Evolutionary conservation across 2,113 vertebrate genomes (phyloP).

Genomic region (Hyperoodon ampullatus): DNA sequence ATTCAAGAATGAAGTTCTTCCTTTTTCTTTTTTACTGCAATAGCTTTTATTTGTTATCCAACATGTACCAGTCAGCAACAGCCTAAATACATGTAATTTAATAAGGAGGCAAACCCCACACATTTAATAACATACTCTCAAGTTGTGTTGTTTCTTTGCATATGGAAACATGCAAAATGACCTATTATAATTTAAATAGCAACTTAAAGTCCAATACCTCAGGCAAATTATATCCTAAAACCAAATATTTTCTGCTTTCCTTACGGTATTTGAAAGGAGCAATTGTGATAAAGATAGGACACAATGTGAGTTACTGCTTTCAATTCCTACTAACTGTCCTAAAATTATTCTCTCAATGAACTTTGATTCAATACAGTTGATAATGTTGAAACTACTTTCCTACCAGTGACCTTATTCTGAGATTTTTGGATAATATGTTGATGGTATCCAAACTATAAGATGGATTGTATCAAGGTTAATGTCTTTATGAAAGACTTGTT

Average conservation of each 20-base stretch:
- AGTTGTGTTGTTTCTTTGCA: neutral
- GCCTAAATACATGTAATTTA: neutral
- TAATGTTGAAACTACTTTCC: neutral
- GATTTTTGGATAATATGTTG: neutral
- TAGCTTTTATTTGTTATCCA: neutral
- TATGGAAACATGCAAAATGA: neutral
- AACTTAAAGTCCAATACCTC: neutral
- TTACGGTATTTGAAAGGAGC: neutral
- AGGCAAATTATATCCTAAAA: neutral
- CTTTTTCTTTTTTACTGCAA: neutral
- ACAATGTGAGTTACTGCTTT: neutral
- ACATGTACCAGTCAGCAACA: neutral
- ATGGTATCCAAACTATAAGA: neutral
- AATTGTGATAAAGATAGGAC: neutral
- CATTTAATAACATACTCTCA: conserved; percentile 6
- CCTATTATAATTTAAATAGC: neutral
- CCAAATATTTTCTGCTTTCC: neutral
- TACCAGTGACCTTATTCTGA: neutral
- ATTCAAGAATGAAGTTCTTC: neutral
- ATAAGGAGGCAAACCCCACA: neutral
- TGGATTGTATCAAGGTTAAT: neutral
- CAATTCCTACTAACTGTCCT: neutral
- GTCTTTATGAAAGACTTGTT: neutral
- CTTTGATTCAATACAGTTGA: neutral
- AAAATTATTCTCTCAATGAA: neutral